A percentile compares a stretch with the other conserved stretches of the same genome.
Conservation (phyloP, 2,888 invertebrate species). For the Sesia bembeciformis region DNA sequence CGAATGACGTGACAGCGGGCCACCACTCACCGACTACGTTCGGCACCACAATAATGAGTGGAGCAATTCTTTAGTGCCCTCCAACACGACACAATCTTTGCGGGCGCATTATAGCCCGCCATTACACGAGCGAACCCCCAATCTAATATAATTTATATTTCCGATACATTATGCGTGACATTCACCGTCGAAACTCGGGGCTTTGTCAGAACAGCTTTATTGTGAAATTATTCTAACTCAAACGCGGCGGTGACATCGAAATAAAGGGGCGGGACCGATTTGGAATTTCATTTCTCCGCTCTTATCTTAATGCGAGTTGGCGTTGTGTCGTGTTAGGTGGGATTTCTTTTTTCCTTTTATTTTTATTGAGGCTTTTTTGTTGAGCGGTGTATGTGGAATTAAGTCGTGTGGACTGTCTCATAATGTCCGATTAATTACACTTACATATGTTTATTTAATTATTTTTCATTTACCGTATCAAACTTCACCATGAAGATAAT, state of each 20-base stretch:
- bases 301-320: constrained; percentile 40
- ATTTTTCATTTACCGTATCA: too few relatives aligned
- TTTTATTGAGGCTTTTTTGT: constrained; percentile 19
- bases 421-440: too few relatives aligned
- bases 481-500: too few relatives aligned
- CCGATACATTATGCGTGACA: constrained; percentile 50
- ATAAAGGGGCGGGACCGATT: constrained; percentile 35
- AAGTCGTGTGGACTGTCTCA: too few relatives aligned
- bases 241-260: constrained; percentile 31
- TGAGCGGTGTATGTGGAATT: not conserved
- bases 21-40: constrained; percentile 38
- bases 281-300: constrained; percentile 38
- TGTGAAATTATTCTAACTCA: constrained; percentile 32
- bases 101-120: constrained; percentile 19
- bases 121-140: constrained; percentile 39
- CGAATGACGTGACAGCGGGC: constrained; percentile 33
- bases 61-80: constrained; percentile 49
- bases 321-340: constrained; percentile 23
- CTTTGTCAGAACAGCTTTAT: constrained; percentile 40
- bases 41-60: constrained; percentile 46
- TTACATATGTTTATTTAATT: too few relatives aligned
- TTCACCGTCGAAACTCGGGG: constrained; percentile 27
- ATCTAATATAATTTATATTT: constrained; percentile 59
- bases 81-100: constrained; percentile 41
- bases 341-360: constrained; percentile 21